phyloP scores from a whole-genome alignment of 1,140 invertebrate genomes.

The Drosophila kikkawai region DNA sequence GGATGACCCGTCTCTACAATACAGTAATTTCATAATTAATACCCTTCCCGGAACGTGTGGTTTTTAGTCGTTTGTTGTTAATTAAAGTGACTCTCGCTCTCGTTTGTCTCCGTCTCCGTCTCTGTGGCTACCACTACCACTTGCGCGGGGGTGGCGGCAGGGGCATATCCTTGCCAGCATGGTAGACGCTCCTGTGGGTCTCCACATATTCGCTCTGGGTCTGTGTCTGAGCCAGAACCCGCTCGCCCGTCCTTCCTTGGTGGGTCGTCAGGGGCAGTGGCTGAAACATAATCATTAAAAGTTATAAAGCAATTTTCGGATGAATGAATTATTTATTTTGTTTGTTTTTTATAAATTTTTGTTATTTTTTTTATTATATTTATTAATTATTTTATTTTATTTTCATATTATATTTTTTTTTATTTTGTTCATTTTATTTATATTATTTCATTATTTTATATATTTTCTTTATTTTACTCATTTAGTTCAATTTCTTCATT shows the following conservation, averaged over 20 bases:
- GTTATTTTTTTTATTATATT: too few species aligned
- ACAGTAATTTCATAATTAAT: constrained; percentile 30
- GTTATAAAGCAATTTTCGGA: background rate
- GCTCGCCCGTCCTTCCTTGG: constrained; percentile 50
- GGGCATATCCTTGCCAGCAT: constrained; percentile 56
- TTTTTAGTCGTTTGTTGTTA: constrained; percentile 44
- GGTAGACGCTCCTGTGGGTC: constrained; percentile 66
- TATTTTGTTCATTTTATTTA: too few species aligned
- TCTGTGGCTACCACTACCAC: constrained; percentile 39
- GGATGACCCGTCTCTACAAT: constrained; percentile 3
- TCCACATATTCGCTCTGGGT: constrained; percentile 79
- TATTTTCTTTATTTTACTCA: too few species aligned
- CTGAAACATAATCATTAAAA: constrained; percentile 15
- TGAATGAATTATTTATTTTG: too few species aligned
- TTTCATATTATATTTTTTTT: too few species aligned
- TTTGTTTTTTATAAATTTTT: too few species aligned
- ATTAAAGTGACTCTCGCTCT: constrained; percentile 17
- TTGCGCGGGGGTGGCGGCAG: constrained; percentile 48
- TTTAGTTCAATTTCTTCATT: too few species aligned
- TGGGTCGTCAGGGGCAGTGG: constrained; percentile 43
- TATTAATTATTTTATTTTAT: too few species aligned
- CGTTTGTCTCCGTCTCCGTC: background rate
- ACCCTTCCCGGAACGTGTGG: constrained; percentile 25
- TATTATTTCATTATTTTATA: too few species aligned
- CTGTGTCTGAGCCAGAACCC: constrained; percentile 71